Conservation (phyloP, 2,888 invertebrate species). For the Drosophila tanythrix region DNA sequence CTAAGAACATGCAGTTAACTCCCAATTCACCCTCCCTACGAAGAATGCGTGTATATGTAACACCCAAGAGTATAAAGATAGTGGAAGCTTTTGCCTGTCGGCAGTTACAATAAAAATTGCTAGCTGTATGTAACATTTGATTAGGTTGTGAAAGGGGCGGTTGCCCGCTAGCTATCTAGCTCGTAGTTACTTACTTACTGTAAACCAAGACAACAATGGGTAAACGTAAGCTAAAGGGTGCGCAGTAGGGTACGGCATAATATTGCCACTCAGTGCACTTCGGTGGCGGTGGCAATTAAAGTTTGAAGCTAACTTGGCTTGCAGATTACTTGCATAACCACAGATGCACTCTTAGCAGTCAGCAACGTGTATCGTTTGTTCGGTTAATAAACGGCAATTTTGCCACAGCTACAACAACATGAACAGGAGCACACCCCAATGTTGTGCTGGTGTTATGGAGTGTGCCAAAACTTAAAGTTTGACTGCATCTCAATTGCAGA, state of each 20-base stretch:
- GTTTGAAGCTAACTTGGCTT: slow-evolving; percentile 66
- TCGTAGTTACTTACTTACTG: slow-evolving; percentile 6
- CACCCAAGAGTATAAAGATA: slow-evolving; percentile 50
- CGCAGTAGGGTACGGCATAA: neutral
- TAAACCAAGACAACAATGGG: slow-evolving; percentile 30
- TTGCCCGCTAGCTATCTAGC: slow-evolving; percentile 2
- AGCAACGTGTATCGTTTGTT: slow-evolving; percentile 52
- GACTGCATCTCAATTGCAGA: slow-evolving; percentile 49
- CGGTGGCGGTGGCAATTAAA: slow-evolving; percentile 68
- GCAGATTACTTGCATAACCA: slow-evolving; percentile 54
- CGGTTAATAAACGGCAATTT: slow-evolving; percentile 62
- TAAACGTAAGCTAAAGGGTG: slow-evolving; percentile 12
- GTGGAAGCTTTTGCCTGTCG: slow-evolving; percentile 56
- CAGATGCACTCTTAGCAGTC: slow-evolving; percentile 28
- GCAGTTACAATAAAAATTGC: slow-evolving; percentile 74
- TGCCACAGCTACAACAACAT: slow-evolving; percentile 29
- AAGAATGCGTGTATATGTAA: slow-evolving; percentile 9
- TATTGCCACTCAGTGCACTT: slow-evolving; percentile 57
- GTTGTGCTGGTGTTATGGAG: slow-evolving; percentile 19
- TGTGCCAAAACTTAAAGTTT: slow-evolving; percentile 44
- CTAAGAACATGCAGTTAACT: slow-evolving; percentile 19
- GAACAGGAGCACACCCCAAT: slow-evolving; percentile 7
- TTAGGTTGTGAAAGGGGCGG: slow-evolving; percentile 62
- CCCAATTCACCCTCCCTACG: neutral
- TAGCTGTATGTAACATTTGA: slow-evolving; percentile 74